A percentile compares a stretch with the other conserved stretches of the same genome.
Conservation (phyloP, 2,888 invertebrate genomes). For the Heliconius ethilla region DNA sequence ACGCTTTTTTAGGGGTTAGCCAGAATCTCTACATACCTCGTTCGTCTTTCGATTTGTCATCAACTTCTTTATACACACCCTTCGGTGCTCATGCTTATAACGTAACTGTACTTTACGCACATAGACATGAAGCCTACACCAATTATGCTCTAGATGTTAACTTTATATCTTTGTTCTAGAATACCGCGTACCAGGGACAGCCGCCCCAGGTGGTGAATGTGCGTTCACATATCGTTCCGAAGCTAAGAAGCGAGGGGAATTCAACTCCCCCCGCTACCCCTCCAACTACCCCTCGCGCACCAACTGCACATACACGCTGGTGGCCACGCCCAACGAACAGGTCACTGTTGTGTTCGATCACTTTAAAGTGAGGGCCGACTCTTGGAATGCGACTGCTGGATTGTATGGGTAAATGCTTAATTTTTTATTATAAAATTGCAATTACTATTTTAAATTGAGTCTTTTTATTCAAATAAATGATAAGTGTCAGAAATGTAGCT, state of each 20-base stretch:
- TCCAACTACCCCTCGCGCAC: conserved; percentile 97
- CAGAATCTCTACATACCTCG: background rate
- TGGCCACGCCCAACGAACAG: conserved; percentile 93
- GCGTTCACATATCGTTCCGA: conserved; percentile 95
- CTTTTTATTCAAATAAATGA: no score
- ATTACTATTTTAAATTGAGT: no score
- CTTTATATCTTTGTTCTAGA: conserved; percentile 76
- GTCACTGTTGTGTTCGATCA: conserved; percentile 95
- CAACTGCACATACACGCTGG: conserved; percentile 95
- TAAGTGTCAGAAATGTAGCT: no score
- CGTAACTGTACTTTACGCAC: no score
- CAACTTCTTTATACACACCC: background rate
- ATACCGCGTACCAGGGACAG: conserved; percentile 96
- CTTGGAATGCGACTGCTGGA: conserved; percentile 87
- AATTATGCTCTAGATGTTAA: no score
- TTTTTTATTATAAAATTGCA: background rate
- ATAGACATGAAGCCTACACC: no score
- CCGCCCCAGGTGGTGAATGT: conserved; percentile 95
- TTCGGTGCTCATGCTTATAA: no score
- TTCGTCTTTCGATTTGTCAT: background rate
- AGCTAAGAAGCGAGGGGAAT: conserved; percentile 93
- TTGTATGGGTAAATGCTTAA: conserved; percentile 62
- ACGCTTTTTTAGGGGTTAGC: no score
- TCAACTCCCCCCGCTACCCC: conserved; percentile 98
- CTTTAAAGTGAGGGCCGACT: conserved; percentile 93